Base-by-base conservation (phyloP, 2,888 invertebrate genomes). In the Perizoma flavofasciatum region DNA sequence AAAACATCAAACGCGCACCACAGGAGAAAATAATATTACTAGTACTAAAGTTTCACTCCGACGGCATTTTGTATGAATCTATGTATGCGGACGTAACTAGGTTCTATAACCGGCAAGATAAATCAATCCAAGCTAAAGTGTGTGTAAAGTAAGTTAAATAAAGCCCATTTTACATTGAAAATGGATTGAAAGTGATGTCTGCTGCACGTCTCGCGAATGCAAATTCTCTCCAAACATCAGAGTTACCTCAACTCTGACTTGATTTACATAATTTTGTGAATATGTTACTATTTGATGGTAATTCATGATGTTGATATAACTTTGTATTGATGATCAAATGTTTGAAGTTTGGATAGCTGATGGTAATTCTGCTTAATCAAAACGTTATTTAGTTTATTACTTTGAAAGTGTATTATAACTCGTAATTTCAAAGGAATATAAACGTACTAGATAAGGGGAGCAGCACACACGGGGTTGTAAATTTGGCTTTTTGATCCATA, bases 191-290 rank as follows among this genome's bases (percentile, higher is more conserved):
- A 47, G 40, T 40, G 10, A 47, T 7, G 7, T 7, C 7, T 4
- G 22, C 33, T 43, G 47, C 45, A 63, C 50, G 57, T 53, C 48
- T 46, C 39, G 41, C 43, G 59, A 61, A 66, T 67, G 63, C 63
- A 63, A 69, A 68, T 62, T 43, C 45, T 55, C 55, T 34, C 46
- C 69, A 66, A 72, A 73, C 66, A 71, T 70, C 66, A 69, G 70
- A 69, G 61, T 70, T 67, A 65, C 55, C 59, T 55, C 50, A 54
- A 62, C 55, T 56, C 56, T 45, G 47, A 54, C 56, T 53, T 62
- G 64, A 69, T 74, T 71, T 74, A 69, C 77, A 74, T 74, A 72
- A 67, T 67, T 69, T 60, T 66, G 61, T 66, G 67, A 69, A 66
- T 62, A 67, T 45, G 49, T 50, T 63, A 59, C 46, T 51, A 56